Evolutionary conservation across 2,797 vertebrate genomes (phyloP).

Genomic region (Sylvilagus floridanus): DNA sequence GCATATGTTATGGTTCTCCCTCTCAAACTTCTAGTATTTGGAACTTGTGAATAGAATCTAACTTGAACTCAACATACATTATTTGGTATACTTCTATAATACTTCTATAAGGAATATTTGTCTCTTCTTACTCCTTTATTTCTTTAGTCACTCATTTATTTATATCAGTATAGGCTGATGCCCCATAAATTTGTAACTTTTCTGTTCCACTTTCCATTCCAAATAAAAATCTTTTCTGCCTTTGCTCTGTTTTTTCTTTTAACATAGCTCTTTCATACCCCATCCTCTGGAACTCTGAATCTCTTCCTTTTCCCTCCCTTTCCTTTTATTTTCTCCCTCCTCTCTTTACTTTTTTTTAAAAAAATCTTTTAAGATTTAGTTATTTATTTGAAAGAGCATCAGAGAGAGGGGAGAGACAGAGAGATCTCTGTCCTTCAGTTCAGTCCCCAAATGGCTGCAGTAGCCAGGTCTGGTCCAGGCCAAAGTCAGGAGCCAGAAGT

Average conservation of each 20-base stretch:
- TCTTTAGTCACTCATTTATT: constrained; percentile 21
- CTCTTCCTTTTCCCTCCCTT: background rate
- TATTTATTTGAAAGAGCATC: too few species aligned
- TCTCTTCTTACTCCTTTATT: background rate
- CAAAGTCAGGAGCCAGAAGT: too few species aligned
- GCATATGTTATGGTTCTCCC: background rate
- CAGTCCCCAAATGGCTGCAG: too few species aligned
- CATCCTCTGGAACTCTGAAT: background rate
- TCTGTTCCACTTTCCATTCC: background rate
- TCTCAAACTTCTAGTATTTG: background rate
- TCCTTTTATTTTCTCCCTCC: background rate
- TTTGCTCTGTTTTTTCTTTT: background rate
- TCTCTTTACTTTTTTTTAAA: background rate
- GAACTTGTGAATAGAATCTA: background rate
- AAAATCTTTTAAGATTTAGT: too few species aligned
- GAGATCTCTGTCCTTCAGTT: too few species aligned
- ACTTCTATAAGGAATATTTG: constrained; percentile 15
- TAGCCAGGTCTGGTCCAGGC: too few species aligned
- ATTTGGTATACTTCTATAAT: background rate
- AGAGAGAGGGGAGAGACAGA: too few species aligned
- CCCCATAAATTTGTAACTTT: background rate
- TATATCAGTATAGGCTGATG: background rate
- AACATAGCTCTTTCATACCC: too few species aligned
- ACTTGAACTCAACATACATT: background rate
- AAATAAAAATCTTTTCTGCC: background rate